Percentiles rank a stretch among this genome's conserved stretches.
Evolutionary conservation across 2,797 vertebrate species (phyloP).

Genomic region (Syngnathus acus): DNA sequence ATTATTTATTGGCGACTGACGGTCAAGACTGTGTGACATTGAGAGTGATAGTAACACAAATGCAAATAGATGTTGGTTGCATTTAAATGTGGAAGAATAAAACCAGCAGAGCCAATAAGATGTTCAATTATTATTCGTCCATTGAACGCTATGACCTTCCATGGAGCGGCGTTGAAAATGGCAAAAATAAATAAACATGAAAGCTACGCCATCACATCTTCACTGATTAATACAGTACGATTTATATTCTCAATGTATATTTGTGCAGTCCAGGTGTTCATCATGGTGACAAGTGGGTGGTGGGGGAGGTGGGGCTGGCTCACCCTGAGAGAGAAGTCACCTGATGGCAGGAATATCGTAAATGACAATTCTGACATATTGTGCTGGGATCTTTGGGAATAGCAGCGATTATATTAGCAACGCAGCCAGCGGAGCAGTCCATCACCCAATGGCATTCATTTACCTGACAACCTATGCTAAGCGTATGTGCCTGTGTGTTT

Average conservation of each 20-base stretch:
- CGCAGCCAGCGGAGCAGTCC: constrained; percentile 57
- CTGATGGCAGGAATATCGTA: constrained; percentile 55
- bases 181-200: constrained; percentile 15
- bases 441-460: constrained; percentile 53
- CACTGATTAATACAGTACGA: constrained; percentile 19
- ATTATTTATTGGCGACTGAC: neutral
- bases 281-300: constrained; percentile 46
- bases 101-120: neutral
- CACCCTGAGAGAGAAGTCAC: constrained; percentile 50
- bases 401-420: constrained; percentile 63
- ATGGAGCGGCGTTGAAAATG: neutral
- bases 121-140: neutral
- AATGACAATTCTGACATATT: constrained; percentile 70
- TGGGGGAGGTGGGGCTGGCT: constrained; percentile 17
- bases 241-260: constrained; percentile 8
- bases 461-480: constrained; percentile 52
- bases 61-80: neutral
- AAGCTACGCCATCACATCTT: constrained; percentile 13
- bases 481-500: constrained; percentile 25
- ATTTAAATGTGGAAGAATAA: neutral
- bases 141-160: neutral
- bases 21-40: neutral
- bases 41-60: neutral
- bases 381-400: constrained; percentile 66
- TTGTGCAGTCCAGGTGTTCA: constrained; percentile 41